These are phyloP conservation scores for Hoplodrina ambigua DNA, from an alignment of 2,888 invertebrate genomes.

Conservation along the genomic window DNA sequence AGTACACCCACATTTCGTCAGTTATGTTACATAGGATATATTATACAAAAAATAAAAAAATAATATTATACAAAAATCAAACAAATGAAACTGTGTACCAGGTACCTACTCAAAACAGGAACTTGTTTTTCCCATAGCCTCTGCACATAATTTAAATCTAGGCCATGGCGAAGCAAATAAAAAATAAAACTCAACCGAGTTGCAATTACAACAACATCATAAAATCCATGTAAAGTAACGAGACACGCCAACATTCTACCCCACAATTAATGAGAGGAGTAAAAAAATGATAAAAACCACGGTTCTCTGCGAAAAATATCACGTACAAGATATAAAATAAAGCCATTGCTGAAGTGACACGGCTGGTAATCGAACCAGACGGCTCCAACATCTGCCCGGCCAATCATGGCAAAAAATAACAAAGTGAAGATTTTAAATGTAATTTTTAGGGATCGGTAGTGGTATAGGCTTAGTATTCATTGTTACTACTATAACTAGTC, in stretches of 20 bases:
- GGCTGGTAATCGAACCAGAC: constrained; percentile 84
- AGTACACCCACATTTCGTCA: too few species aligned
- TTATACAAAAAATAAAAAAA: too few species aligned
- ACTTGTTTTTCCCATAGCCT: constrained; percentile 15
- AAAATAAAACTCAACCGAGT: constrained; percentile 44
- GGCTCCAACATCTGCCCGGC: constrained; percentile 82
- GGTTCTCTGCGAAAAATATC: constrained; percentile 78
- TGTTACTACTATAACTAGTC: too few species aligned
- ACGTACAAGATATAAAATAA: constrained; percentile 83
- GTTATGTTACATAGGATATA: too few species aligned
- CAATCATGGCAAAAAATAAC: constrained; percentile 80
- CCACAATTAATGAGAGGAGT: constrained; percentile 64
- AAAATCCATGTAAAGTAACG: constrained; percentile 64
- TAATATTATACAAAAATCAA: not conserved
- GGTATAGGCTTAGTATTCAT: not conserved
- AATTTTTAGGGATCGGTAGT: constrained; percentile 69
- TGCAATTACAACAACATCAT: constrained; percentile 63
- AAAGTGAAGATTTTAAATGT: constrained; percentile 73
- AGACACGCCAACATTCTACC: constrained; percentile 58
- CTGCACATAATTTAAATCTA: constrained; percentile 36
- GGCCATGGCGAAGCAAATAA: constrained; percentile 47
- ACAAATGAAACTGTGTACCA: not conserved
- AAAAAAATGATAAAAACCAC: constrained; percentile 69
- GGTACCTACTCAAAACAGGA: not conserved
- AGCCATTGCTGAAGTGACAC: constrained; percentile 83